A percentile compares a stretch with the other conserved stretches of the same genome.
These are phyloP conservation scores for Pollimyrus isidori DNA, from an alignment of 2,113 vertebrate species.

Conservation along the genomic window DNA sequence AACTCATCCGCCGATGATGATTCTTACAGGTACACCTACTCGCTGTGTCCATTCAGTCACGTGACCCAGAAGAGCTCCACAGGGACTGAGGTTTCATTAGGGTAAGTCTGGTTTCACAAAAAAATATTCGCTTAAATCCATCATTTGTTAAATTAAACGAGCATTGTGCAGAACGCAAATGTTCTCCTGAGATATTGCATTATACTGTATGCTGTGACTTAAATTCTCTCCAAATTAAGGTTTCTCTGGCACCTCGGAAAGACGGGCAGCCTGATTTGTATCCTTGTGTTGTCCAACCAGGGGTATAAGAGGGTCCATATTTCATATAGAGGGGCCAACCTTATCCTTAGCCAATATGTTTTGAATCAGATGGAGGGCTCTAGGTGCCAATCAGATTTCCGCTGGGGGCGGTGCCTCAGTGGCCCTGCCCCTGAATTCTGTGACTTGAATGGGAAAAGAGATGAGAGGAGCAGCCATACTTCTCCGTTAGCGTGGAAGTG, in stretches of 20 bases:
- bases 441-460: neutral
- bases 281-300: neutral
- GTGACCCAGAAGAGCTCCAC: conserved; percentile 50
- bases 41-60: conserved; percentile 56
- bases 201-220: neutral
- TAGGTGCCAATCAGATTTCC: neutral
- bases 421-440: neutral
- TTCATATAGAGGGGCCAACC: neutral
- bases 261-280: neutral
- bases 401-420: neutral
- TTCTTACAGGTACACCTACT: conserved; percentile 50
- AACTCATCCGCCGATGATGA: neutral
- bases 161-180: neutral
- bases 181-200: neutral
- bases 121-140: neutral
- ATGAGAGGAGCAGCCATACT: neutral
- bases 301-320: neutral
- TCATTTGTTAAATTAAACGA: neutral
- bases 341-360: neutral
- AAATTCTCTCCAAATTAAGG: neutral
- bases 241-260: neutral
- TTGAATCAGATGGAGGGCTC: neutral
- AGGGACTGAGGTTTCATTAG: conserved; percentile 54
- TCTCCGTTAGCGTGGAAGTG: neutral
- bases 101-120: conserved; percentile 39